Base-by-base conservation (phyloP, 2,888 invertebrate species). In the Drosophila suboccidentalis region DNA sequence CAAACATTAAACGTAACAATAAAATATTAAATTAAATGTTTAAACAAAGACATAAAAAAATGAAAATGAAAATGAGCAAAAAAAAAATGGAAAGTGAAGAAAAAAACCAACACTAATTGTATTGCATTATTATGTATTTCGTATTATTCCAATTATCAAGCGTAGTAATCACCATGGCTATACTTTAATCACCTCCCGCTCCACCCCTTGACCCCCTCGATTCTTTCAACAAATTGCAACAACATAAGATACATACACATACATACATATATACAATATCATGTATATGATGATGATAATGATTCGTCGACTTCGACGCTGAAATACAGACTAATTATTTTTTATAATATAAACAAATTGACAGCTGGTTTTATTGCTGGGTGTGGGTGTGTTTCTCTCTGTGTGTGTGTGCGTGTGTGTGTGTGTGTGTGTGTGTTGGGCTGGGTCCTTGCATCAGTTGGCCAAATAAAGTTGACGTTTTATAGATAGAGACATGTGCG, bases 401-500 rank as follows among this genome's bases (percentile, higher is more conserved):
- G 55, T 32, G 19, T 38, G 50, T 29, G 15, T 41, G 43, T 50
- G 13, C 3, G 34, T 5, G 44, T 62, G 29, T 36, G 55, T 32
- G 19, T 38, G 50, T 29, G 15, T 41, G 43, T 50, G 13, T 4
- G 34, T 5, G 59, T 29, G 38, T 17, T 29, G 39, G 43, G 1
- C 22, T 49, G 47, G 13, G 47, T 63, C 22, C 80, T 64, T 71
- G 75, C 61, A 69, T 65, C 83, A 87, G 80, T 85, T 85, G 88
- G 81, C 71, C 75, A 86, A 80, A 85, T 81, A 80, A 78, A 84
- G 84, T 86, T 89, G 84, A 84, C 89, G 73, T 76, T 89, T 87
- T 88, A 84, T 89, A 87, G 89, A 86, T 84, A 83, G 81, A 84
- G 84, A 86, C 86, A 82, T 82, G 82, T 82, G 87, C 87, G 86